These are phyloP conservation scores for Brevipalpus yothersi DNA, from an alignment of 1,140 invertebrate species.

Conservation along the genomic window DNA sequence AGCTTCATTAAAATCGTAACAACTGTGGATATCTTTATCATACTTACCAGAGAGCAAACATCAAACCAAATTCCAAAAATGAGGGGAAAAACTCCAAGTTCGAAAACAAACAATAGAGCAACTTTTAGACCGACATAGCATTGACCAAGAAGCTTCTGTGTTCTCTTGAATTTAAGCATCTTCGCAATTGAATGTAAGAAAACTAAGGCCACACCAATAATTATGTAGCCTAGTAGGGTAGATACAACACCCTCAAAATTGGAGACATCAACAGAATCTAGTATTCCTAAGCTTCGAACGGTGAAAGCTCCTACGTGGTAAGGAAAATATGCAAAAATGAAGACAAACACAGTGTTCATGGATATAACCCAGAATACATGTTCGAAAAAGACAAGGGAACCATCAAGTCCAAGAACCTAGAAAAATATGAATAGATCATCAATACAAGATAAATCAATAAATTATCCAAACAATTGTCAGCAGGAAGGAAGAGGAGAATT, in stretches of 20 bases:
- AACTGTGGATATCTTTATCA: not conserved
- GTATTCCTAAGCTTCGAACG: conserved; percentile 43
- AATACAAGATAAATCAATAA: conserved; percentile 3
- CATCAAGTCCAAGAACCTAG: conserved; percentile 75
- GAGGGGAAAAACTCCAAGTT: conserved; percentile 85
- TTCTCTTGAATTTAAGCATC: conserved; percentile 41
- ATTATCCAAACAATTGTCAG: not conserved
- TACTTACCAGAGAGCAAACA: conserved; percentile 58
- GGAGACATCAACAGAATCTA: conserved; percentile 34
- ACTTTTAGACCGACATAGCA: conserved; percentile 93
- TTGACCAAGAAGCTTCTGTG: conserved; percentile 61
- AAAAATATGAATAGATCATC: conserved; percentile 9
- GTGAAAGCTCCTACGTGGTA: conserved; percentile 79
- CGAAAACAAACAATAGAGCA: conserved; percentile 63
- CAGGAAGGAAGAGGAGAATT: not conserved
- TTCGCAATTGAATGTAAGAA: conserved; percentile 43
- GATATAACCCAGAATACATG: conserved; percentile 98
- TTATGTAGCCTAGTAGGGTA: conserved; percentile 72
- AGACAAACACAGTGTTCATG: conserved; percentile 81
- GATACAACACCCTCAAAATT: conserved; percentile 83
- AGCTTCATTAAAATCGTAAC: not conserved
- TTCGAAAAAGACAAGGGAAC: conserved; percentile 85
- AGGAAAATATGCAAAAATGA: conserved; percentile 72
- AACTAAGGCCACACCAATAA: conserved; percentile 59
- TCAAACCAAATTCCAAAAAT: conserved; percentile 98